phyloP scores from a whole-genome alignment of 2,797 vertebrate species.

The Sparidentex hasta region DNA sequence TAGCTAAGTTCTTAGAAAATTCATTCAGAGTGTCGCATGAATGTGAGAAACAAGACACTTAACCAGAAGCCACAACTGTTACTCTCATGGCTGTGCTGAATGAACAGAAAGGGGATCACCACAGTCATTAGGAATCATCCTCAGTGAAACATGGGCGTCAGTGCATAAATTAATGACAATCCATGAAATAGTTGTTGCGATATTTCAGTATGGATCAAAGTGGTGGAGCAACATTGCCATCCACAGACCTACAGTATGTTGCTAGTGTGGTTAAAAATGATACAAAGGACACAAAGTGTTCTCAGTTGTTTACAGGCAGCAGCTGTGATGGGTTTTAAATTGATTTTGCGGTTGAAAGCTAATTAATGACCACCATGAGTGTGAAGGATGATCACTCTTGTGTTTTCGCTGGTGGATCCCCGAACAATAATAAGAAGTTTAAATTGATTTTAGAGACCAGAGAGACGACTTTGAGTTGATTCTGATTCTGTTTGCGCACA shows the following conservation, averaged over 20 bases:
- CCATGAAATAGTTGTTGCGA: background rate
- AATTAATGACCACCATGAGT: conserved; percentile 1
- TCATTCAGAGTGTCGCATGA: too few relatives aligned
- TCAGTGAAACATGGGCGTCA: background rate
- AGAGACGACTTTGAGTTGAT: background rate
- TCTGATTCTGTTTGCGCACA: background rate
- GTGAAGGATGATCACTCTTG: background rate
- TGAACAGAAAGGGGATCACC: too few relatives aligned
- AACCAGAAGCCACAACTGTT: too few relatives aligned
- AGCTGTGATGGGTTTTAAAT: conserved; percentile 12
- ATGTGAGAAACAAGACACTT: too few relatives aligned
- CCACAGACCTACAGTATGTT: background rate
- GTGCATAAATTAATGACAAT: background rate
- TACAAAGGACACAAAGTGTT: background rate
- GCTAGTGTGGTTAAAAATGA: background rate
- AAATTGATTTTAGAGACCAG: background rate
- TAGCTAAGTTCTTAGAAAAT: too few relatives aligned
- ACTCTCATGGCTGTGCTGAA: background rate
- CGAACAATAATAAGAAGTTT: background rate
- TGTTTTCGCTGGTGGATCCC: background rate
- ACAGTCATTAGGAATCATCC: background rate
- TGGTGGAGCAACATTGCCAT: background rate
- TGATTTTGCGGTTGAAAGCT: conserved; percentile 10
- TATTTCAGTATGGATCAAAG: background rate
- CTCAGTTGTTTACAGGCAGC: background rate